phyloP scores from a whole-genome alignment of 2,888 invertebrate species.

The Thelaira solivaga region DNA sequence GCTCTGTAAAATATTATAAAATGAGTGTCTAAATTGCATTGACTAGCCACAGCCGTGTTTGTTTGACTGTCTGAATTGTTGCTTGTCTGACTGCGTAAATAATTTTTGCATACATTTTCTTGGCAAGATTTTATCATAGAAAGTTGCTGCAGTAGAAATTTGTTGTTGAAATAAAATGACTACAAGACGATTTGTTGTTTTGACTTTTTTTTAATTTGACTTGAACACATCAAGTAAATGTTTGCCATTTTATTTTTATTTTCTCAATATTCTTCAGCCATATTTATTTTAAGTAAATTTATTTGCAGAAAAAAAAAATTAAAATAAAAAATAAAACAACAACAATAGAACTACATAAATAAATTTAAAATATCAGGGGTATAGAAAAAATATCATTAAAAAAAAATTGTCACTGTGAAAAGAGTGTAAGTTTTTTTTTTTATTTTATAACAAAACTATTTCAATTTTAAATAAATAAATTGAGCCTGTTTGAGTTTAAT shows the following conservation, averaged over 20 bases:
- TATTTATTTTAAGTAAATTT: conserved; percentile 7
- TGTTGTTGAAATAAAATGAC: conserved; percentile 27
- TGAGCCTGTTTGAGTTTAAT: too few relatives aligned
- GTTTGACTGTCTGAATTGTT: conserved; percentile 2
- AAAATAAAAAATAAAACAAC: neutral
- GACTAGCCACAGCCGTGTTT: conserved; percentile 36
- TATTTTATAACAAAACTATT: too few relatives aligned
- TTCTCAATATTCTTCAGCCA: neutral
- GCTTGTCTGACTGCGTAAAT: conserved; percentile 22
- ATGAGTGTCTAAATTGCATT: conserved; percentile 34
- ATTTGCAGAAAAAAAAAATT: neutral
- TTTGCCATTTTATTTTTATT: neutral
- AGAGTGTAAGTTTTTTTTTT: too few relatives aligned
- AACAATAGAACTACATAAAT: too few relatives aligned
- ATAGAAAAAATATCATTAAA: too few relatives aligned
- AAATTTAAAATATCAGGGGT: too few relatives aligned
- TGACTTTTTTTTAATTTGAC: conserved; percentile 52
- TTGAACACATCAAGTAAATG: conserved; percentile 57
- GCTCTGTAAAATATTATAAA: neutral
- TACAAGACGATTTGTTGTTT: conserved; percentile 51
- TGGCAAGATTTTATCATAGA: conserved; percentile 12
- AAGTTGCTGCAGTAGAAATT: conserved; percentile 13
- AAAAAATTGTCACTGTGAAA: too few relatives aligned
- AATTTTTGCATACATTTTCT: conserved; percentile 37
- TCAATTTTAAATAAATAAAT: too few relatives aligned